These are phyloP conservation scores for Resseliella maxima DNA, from an alignment of 2,888 invertebrate species.

Conservation along the genomic window DNA sequence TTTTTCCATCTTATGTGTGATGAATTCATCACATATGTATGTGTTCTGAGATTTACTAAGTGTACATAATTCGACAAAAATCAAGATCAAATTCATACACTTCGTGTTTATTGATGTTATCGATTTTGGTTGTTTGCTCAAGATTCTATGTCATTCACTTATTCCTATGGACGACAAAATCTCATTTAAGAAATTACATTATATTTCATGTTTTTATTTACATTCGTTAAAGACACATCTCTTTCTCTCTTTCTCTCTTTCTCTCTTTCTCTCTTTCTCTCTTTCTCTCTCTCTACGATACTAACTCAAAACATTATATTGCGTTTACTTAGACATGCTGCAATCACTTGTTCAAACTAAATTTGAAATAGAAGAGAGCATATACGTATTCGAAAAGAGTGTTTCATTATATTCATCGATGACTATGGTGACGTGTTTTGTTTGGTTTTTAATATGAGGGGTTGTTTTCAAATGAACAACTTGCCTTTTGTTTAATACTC, in stretches of 20 bases:
- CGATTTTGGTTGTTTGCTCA: conserved; percentile 2
- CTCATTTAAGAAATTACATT: neutral
- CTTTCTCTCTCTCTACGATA: too few species aligned
- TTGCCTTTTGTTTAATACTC: neutral
- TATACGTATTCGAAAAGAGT: neutral
- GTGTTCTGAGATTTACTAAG: neutral
- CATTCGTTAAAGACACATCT: neutral
- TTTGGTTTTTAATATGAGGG: neutral
- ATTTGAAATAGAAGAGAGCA: neutral
- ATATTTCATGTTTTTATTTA: conserved; percentile 18
- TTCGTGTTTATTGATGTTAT: neutral
- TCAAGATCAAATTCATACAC: neutral
- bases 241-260: too few species aligned
- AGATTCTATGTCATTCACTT: neutral
- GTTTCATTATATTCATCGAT: neutral
- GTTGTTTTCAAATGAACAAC: neutral
- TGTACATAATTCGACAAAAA: neutral
- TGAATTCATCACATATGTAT: neutral
- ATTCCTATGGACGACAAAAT: neutral
- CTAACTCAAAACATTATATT: neutral
- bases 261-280: too few species aligned
- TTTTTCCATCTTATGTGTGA: too few species aligned
- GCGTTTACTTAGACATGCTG: neutral
- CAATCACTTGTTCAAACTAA: conserved; percentile 21
- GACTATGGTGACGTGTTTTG: conserved; percentile 31